Evolutionary conservation across 2,797 vertebrate species (phyloP).

Genomic region (Selene dorsalis): DNA sequence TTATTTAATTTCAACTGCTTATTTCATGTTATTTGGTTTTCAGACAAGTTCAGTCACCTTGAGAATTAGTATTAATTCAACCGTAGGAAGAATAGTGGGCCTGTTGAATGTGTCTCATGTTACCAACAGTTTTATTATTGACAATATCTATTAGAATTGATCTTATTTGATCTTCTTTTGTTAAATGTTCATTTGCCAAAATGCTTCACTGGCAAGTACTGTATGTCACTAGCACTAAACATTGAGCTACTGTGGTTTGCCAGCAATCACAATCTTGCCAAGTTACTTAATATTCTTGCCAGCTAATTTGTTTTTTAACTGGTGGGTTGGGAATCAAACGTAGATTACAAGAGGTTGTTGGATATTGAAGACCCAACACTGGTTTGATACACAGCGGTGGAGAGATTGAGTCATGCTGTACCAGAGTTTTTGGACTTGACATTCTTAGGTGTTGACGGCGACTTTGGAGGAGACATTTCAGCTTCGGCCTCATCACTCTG

Average conservation of each 20-base stretch:
- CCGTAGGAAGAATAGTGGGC: conserved; percentile 1
- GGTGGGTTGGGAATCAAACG: conserved; percentile 41
- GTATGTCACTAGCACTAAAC: conserved; percentile 28
- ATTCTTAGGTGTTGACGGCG: conserved; percentile 92
- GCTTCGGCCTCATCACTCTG: conserved; percentile 90
- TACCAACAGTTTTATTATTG: conserved; percentile 19
- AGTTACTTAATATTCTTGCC: conserved; percentile 33
- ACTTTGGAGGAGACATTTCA: conserved; percentile 92
- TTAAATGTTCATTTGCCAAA: conserved; percentile 23
- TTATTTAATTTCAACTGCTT: background rate
- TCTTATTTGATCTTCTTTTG: conserved; percentile 24
- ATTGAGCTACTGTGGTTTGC: conserved; percentile 33
- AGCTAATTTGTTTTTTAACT: conserved; percentile 51
- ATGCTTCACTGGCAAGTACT: conserved; percentile 14
- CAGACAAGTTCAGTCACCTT: background rate
- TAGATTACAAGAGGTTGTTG: conserved; percentile 37
- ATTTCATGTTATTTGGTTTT: conserved; percentile 18
- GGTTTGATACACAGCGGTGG: background rate
- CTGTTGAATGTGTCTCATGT: conserved; percentile 19
- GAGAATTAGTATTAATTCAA: conserved; percentile 28
- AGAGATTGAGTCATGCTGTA: conserved; percentile 60
- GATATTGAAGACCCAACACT: conserved; percentile 12
- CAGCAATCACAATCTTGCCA: conserved; percentile 28
- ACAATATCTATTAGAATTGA: conserved; percentile 35
- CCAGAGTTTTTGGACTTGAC: conserved; percentile 92